Percentiles rank a stretch among this genome's conserved stretches.
Conservation (phyloP, 2,888 invertebrate species). For the Nebria brevicollis region DNA sequence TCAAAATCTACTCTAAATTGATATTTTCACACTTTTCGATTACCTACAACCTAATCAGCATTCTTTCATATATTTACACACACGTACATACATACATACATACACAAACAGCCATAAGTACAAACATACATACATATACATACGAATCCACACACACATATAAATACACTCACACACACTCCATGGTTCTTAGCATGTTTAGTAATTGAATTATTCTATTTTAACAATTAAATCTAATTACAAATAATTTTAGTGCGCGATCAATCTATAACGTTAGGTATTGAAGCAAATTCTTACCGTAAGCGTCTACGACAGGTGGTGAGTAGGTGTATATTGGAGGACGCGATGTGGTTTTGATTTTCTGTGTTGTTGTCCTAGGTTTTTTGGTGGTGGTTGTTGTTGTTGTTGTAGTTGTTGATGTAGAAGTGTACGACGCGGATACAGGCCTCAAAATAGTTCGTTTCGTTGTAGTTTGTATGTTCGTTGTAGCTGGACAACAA, state of each 20-base stretch:
- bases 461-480: constrained; percentile 47
- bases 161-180: too few relatives aligned
- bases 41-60: background rate
- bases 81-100: background rate
- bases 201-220: too few relatives aligned
- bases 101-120: background rate
- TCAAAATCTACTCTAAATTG: too few relatives aligned
- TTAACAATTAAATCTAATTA: too few relatives aligned
- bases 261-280: too few relatives aligned
- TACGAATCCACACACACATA: too few relatives aligned
- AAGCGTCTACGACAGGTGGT: constrained; percentile 61
- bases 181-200: too few relatives aligned
- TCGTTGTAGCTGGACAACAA: constrained; percentile 78
- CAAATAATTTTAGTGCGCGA: too few relatives aligned
- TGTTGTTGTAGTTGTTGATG: constrained; percentile 24
- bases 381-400: constrained; percentile 4
- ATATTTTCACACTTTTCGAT: too few relatives aligned
- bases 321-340: constrained; percentile 53
- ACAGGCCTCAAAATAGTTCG: constrained; percentile 29
- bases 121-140: too few relatives aligned
- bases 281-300: constrained; percentile 57
- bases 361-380: constrained; percentile 8
- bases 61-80: background rate
- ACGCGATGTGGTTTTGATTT: constrained; percentile 16
- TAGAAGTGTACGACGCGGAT: constrained; percentile 4